A percentile compares a stretch with the other conserved stretches of the same genome.
These are phyloP conservation scores for Lagopus leucura DNA, from an alignment of 2,113 vertebrate species.

Conservation along the genomic window DNA sequence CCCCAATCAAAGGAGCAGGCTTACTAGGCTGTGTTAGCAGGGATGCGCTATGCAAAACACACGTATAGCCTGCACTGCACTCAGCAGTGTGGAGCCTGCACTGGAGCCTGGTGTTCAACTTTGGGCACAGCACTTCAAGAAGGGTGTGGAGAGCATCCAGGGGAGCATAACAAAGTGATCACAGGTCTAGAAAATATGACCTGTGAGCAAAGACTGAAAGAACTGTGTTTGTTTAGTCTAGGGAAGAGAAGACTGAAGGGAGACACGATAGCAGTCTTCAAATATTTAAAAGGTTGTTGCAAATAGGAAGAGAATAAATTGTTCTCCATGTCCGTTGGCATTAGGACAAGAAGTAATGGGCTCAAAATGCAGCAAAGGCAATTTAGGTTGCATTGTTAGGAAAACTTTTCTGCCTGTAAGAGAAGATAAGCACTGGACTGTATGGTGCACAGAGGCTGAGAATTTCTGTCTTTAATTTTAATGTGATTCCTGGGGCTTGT, in stretches of 20 bases:
- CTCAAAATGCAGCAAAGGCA: constrained; percentile 14
- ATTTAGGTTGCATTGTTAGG: constrained; percentile 14
- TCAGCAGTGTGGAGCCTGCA: neutral
- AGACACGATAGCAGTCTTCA: constrained; percentile 53
- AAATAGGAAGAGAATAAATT: constrained; percentile 56
- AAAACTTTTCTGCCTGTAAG: neutral
- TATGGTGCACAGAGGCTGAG: neutral
- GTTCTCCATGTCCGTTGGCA: constrained; percentile 53
- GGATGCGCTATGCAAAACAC: neutral
- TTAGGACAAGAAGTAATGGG: constrained; percentile 15
- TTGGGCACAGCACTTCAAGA: neutral
- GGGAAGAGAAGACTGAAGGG: constrained; percentile 5
- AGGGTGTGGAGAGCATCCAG: constrained; percentile 34
- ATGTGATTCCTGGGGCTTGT: neutral
- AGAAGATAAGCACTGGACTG: neutral
- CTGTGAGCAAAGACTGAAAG: neutral
- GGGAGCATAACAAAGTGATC: constrained; percentile 19
- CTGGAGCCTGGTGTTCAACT: neutral
- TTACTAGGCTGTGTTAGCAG: neutral
- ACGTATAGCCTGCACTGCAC: neutral
- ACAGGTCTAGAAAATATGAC: constrained; percentile 53
- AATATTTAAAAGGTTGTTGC: constrained; percentile 63
- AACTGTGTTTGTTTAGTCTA: constrained; percentile 70
- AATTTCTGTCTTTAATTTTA: neutral
- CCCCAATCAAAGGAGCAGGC: neutral